Conservation (phyloP, 2,888 invertebrate genomes). For the Lasioglossum vierecki region DNA sequence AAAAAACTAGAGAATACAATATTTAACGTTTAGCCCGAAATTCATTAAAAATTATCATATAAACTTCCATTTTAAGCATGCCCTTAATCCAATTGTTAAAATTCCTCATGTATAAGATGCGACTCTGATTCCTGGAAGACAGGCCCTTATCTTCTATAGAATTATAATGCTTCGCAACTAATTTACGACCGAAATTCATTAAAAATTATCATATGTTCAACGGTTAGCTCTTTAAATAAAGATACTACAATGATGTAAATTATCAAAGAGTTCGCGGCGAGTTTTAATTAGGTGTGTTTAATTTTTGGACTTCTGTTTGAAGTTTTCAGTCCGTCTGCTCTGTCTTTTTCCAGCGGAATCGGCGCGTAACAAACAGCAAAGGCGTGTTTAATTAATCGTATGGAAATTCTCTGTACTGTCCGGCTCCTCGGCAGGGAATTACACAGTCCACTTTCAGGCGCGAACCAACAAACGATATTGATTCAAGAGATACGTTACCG, state of each 20-base stretch:
- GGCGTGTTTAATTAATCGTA: constrained; percentile 37
- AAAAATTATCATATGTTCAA: not conserved
- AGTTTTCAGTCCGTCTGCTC: not conserved
- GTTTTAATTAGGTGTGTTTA: not conserved
- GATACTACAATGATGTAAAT: not conserved
- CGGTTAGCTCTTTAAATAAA: not conserved
- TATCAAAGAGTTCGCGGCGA: not conserved
- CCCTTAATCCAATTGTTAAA: constrained; percentile 99
- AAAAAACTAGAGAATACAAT: not conserved
- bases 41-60: too few relatives aligned
- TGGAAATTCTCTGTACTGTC: constrained; percentile 19
- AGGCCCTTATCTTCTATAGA: constrained; percentile 93
- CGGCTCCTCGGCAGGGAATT: constrained; percentile 28
- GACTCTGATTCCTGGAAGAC: constrained; percentile 92
- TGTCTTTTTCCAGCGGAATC: not conserved
- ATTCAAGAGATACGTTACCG: constrained; percentile 23
- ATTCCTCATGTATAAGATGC: constrained; percentile 97
- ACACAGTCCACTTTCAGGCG: constrained; percentile 27
- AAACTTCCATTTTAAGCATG: constrained; percentile 87
- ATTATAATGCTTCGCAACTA: constrained; percentile 98
- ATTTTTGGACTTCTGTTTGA: not conserved
- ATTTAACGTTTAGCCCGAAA: too few relatives aligned
- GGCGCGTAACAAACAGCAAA: constrained; percentile 19
- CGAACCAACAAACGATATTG: constrained; percentile 31
- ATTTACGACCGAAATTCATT: constrained; percentile 69